A percentile compares a stretch with the other conserved stretches of the same genome.
Evolutionary conservation across 2,797 vertebrate species (phyloP).

Genomic region (Meriones psammophilus): DNA sequence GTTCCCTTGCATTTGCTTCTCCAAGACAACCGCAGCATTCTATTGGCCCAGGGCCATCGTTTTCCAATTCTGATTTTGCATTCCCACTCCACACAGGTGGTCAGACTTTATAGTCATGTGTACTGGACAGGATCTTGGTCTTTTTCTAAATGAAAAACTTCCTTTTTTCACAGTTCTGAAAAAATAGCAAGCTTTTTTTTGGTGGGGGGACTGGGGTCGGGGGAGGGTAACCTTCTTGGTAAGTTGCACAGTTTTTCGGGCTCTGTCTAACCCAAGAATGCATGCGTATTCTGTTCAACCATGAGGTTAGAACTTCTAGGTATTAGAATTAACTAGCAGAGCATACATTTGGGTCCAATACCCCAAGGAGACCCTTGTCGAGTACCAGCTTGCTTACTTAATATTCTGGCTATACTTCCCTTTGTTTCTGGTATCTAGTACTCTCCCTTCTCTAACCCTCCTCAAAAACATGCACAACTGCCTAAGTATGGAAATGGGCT

Average conservation of each 20-base stretch:
- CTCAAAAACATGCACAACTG: background rate
- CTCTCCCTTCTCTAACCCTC: background rate
- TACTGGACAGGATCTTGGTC: slow-evolving; percentile 42
- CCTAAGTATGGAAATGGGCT: slow-evolving; percentile 48
- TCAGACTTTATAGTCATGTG: slow-evolving; percentile 3
- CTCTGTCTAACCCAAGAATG: slow-evolving; percentile 31
- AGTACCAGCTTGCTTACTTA: background rate
- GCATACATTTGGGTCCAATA: slow-evolving; percentile 9
- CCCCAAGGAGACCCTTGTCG: background rate
- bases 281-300: slow-evolving; percentile 16
- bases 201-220: too few relatives aligned
- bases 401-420: slow-evolving; percentile 20
- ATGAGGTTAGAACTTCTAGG: slow-evolving; percentile 51
- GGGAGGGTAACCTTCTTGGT: background rate
- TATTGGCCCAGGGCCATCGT: background rate
- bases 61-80: slow-evolving; percentile 29
- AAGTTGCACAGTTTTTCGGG: slow-evolving; percentile 56
- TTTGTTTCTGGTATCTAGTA: slow-evolving; percentile 32
- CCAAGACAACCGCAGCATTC: slow-evolving; percentile 17
- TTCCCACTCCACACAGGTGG: slow-evolving; percentile 17
- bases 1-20: slow-evolving; percentile 49
- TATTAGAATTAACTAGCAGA: background rate
- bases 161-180: background rate
- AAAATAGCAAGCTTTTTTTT: slow-evolving; percentile 26
- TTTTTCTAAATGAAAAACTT: slow-evolving; percentile 5